Percentiles rank a stretch among this genome's conserved stretches.
phyloP scores from a whole-genome alignment of 2,797 vertebrate genomes.

The Alca torda region DNA sequence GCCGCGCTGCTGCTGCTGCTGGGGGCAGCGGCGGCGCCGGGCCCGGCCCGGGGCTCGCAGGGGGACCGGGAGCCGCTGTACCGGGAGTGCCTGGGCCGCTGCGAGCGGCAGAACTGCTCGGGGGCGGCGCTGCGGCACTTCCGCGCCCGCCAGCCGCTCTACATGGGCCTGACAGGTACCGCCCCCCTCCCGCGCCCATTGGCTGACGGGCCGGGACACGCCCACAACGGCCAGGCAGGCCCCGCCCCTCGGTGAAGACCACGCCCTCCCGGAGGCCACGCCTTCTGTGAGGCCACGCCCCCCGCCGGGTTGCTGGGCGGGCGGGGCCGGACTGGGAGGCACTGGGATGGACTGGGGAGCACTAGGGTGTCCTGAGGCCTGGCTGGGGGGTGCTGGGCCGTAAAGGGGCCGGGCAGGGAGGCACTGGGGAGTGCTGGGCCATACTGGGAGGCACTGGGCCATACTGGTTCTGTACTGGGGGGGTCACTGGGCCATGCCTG shows the following conservation, averaged over 20 bases:
- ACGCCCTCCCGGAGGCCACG: fast-evolving
- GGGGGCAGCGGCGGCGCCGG: constrained; percentile 67
- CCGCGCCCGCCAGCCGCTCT: constrained; percentile 88
- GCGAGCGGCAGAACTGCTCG: constrained; percentile 91
- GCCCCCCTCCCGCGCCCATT: neutral
- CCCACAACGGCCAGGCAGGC: neutral
- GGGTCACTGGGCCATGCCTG: neutral
- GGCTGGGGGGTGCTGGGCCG: neutral
- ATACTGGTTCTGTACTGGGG: neutral
- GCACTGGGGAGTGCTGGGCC: neutral
- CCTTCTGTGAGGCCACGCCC: neutral
- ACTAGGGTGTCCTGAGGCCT: fast-evolving
- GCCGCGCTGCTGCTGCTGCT: constrained; percentile 72
- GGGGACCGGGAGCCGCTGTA: constrained; percentile 95
- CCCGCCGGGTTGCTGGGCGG: neutral
- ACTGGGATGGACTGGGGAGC: neutral
- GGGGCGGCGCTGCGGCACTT: constrained; percentile 86
- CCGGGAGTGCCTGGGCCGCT: constrained; percentile 88
- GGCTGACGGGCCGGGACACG: neutral
- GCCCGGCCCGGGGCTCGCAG: constrained; percentile 78
- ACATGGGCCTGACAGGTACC: constrained; percentile 94
- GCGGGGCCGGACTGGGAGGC: neutral
- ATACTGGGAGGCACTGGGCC: neutral
- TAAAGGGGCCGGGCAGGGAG: neutral
- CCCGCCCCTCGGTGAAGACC: neutral